These are phyloP conservation scores for Lordiphosa stackelbergi DNA, from an alignment of 1,140 invertebrate genomes.

Conservation along the genomic window DNA sequence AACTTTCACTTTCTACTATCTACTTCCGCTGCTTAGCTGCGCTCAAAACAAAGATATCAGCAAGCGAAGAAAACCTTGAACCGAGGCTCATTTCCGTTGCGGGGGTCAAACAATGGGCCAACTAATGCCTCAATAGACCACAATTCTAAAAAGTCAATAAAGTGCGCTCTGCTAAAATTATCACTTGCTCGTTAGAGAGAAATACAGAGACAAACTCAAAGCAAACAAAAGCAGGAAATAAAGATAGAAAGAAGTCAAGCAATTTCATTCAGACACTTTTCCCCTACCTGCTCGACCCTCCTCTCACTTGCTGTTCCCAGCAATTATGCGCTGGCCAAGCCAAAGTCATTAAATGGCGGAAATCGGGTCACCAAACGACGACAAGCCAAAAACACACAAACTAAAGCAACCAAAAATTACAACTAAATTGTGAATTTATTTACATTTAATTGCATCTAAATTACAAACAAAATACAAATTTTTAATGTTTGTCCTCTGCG, in stretches of 20 bases:
- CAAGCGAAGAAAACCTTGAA: slow-evolving; percentile 6
- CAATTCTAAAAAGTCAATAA: slow-evolving; percentile 63
- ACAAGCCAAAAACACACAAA: neutral
- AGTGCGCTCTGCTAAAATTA: slow-evolving; percentile 58
- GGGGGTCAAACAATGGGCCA: slow-evolving; percentile 28
- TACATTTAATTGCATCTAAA: slow-evolving; percentile 73
- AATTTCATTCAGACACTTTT: slow-evolving; percentile 53
- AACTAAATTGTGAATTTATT: slow-evolving; percentile 74
- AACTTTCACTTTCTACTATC: slow-evolving; percentile 31
- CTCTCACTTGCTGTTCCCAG: slow-evolving; percentile 43
- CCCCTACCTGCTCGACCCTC: slow-evolving; percentile 10
- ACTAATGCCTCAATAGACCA: slow-evolving; percentile 22
- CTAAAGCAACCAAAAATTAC: slow-evolving; percentile 44
- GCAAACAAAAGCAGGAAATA: slow-evolving; percentile 32
- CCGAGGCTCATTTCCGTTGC: slow-evolving; percentile 58
- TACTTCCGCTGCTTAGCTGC: slow-evolving; percentile 31
- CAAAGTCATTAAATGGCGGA: slow-evolving; percentile 73
- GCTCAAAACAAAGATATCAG: slow-evolving; percentile 59
- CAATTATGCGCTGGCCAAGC: slow-evolving; percentile 69
- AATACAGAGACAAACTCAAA: slow-evolving; percentile 26
- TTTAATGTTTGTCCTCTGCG: slow-evolving; percentile 55
- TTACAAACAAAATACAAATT: slow-evolving; percentile 53
- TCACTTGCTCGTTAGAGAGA: slow-evolving; percentile 62
- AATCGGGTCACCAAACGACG: slow-evolving; percentile 68
- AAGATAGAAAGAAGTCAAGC: slow-evolving; percentile 38